Evolutionary conservation across 2,797 vertebrate species (phyloP), one percentile per base, ranked within the genome.

Genomic region (Spea hammondii): DNA sequence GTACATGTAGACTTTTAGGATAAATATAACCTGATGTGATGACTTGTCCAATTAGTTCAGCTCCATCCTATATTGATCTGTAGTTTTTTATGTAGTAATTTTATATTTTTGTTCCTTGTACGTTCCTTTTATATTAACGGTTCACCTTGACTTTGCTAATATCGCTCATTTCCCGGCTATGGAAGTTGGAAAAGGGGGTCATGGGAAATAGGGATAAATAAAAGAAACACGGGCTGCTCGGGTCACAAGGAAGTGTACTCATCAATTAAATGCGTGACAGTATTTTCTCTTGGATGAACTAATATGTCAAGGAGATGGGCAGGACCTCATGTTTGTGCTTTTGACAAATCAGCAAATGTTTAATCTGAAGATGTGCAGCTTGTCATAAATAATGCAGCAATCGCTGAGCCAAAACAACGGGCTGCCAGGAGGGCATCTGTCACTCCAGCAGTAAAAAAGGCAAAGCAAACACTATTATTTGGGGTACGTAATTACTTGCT

Each of bases 331-430:
- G 92, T 91, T 95, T 91, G 89, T 88, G 92, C 92, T 94, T 95
- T 93, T 94, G 93, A 95, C 93, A 95, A 94, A 96, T 94, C 94
- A 94, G 94, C 93, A 91, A 92, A 92, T 94, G 92, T 95, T 94
- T 93, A 91, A 93, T 95, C 91, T 94, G 88, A 91, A 91, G 90
- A 93, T 94, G 92, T 87, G 91, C 91, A 85, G 65, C 44, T 0
- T 80, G 91, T 94, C 92, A 93, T 95, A 92, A 93, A 95, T 95
- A 94, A 95, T 95, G 93, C 93, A 95, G 90, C 82, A 88, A 79
- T n/a, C 85, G 32, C 83, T 49, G 64, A 86, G 82, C 84, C 87
- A 72, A 86, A 89, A 72, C 82, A 4, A 59, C 11, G 11, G 60
- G 73, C 76, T 82, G 82, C 84, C 84, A 84, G 83, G 85, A 87